These are phyloP conservation scores for Stratiolaelaps scimitus DNA, from an alignment of 1,140 invertebrate species.

Conservation along the genomic window DNA sequence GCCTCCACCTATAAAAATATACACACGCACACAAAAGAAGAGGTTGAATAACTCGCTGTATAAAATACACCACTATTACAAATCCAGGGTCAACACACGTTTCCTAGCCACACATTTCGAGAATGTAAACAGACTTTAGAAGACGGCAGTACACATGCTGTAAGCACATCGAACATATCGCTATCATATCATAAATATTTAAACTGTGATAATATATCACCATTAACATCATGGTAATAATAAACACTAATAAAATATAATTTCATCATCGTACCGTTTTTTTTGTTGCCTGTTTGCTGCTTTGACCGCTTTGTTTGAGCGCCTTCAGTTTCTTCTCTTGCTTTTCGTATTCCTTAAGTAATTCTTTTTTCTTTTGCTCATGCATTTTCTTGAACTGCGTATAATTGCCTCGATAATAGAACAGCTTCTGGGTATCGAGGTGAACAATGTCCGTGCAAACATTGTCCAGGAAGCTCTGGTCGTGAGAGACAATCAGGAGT, in stretches of 20 bases:
- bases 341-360: constrained; percentile 94
- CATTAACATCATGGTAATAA: too few relatives aligned
- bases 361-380: constrained; percentile 83
- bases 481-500: constrained; percentile 90
- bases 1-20: constrained; percentile 47
- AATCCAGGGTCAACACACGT: too few relatives aligned
- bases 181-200: too few relatives aligned
- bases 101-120: too few relatives aligned
- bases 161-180: too few relatives aligned
- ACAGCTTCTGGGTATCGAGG: constrained; percentile 81
- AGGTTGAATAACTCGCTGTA: too few relatives aligned
- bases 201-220: too few relatives aligned
- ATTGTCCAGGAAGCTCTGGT: constrained; percentile 97
- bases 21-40: too few relatives aligned
- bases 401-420: constrained; percentile 97
- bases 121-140: too few relatives aligned
- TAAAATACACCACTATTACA: too few relatives aligned
- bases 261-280: constrained; percentile 29
- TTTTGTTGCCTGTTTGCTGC: constrained; percentile 68
- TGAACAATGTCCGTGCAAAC: constrained; percentile 98
- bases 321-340: constrained; percentile 91
- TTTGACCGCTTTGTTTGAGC: constrained; percentile 83
- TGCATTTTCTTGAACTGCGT: constrained; percentile 94
- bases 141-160: too few relatives aligned
- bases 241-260: too few relatives aligned